phyloP scores from a whole-genome alignment of 2,888 invertebrate genomes.

The Phaonia tiefii region DNA sequence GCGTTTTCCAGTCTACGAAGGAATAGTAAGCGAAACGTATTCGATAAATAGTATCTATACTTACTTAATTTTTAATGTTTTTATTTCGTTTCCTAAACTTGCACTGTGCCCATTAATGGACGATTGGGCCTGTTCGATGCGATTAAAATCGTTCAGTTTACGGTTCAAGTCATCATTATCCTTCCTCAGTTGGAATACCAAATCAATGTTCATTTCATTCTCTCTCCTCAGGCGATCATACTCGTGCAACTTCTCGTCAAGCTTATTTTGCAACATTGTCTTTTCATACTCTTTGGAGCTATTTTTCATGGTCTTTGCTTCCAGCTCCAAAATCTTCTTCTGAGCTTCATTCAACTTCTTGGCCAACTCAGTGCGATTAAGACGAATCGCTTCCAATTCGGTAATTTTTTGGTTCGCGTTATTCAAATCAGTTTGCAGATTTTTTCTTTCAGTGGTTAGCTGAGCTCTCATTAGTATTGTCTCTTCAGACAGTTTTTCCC shows the following conservation, averaged over 20 bases:
- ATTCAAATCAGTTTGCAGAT: slow-evolving; percentile 83
- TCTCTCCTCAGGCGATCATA: slow-evolving; percentile 86
- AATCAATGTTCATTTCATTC: slow-evolving; percentile 85
- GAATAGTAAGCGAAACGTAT: slow-evolving; percentile 65
- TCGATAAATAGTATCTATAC: slow-evolving; percentile 46
- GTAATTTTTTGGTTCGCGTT: slow-evolving; percentile 74
- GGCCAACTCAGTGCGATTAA: slow-evolving; percentile 77
- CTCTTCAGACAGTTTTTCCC: slow-evolving; percentile 91
- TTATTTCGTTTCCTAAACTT: slow-evolving; percentile 88
- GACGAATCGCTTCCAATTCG: slow-evolving; percentile 75
- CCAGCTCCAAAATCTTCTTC: slow-evolving; percentile 76
- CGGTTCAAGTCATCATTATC: slow-evolving; percentile 90
- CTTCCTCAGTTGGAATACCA: slow-evolving; percentile 86
- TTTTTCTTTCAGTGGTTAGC: slow-evolving; percentile 90
- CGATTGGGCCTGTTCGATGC: slow-evolving; percentile 90
- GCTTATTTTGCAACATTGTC: slow-evolving; percentile 85
- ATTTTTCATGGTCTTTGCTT: slow-evolving; percentile 74
- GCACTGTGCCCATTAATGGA: slow-evolving; percentile 89
- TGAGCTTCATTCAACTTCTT: slow-evolving; percentile 76
- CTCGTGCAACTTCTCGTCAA: slow-evolving; percentile 89
- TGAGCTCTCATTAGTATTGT: slow-evolving; percentile 91
- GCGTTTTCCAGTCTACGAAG: slow-evolving; percentile 82
- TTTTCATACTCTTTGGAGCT: slow-evolving; percentile 83
- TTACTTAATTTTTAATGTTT: slow-evolving; percentile 85
- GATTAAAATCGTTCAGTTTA: slow-evolving; percentile 92